Evolutionary conservation across 2,797 vertebrate genomes (phyloP).

Genomic region (Acanthiza pusilla): DNA sequence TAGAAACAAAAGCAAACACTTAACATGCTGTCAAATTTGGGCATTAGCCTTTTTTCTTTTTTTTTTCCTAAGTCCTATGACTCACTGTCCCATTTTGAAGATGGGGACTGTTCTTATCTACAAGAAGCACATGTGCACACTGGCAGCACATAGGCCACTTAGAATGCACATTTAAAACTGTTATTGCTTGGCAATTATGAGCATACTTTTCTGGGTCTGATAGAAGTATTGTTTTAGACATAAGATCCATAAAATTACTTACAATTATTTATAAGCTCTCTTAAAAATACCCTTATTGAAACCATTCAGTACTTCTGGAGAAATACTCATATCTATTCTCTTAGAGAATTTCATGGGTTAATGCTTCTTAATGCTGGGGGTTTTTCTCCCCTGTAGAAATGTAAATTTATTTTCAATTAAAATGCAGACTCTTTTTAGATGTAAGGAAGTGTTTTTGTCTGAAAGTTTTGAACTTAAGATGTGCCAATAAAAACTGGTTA

Average conservation of each 20-base stretch:
- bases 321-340: neutral
- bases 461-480: neutral
- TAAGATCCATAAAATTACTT: neutral
- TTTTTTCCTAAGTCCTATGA: neutral
- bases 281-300: neutral
- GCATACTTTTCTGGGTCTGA: neutral
- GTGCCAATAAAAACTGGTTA: neutral
- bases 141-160: neutral
- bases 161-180: neutral
- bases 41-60: neutral
- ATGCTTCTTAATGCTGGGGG: neutral
- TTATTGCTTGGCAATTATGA: neutral
- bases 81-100: neutral
- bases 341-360: neutral
- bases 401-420: neutral
- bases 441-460: neutral
- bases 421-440: neutral
- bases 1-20: neutral
- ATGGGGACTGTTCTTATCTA: slow-evolving; percentile 36
- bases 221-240: neutral
- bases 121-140: neutral
- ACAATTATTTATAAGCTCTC: neutral
- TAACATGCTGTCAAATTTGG: neutral
- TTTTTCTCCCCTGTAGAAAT: neutral
- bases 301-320: neutral